Evolutionary conservation across 2,888 invertebrate genomes (phyloP).

Genomic region (Latheticus oryzae): DNA sequence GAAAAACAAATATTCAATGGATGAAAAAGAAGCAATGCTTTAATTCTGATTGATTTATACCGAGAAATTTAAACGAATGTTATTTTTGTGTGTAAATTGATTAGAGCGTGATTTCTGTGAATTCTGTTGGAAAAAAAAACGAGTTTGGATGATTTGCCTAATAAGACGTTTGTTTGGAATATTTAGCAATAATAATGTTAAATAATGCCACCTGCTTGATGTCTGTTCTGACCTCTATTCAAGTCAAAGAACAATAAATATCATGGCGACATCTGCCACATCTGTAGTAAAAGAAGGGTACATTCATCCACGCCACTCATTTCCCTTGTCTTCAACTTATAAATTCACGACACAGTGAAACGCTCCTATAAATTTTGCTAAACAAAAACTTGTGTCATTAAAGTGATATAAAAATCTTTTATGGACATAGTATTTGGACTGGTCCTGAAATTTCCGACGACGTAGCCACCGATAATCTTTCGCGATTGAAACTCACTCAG

Average conservation of each 20-base stretch:
- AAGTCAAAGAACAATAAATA: conserved; percentile 51
- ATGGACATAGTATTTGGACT: conserved; percentile 59
- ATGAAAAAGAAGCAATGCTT: conserved; percentile 28
- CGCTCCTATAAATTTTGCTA: conserved; percentile 56
- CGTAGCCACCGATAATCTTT: conserved; percentile 36
- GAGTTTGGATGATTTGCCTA: conserved; percentile 17
- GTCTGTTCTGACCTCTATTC: conserved; percentile 51
- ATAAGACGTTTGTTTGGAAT: conserved; percentile 20
- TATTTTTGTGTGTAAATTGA: conserved; percentile 28
- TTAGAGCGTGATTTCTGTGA: conserved; percentile 9
- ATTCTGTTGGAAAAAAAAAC: neutral
- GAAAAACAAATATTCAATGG: conserved; percentile 5
- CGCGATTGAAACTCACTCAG: conserved; percentile 53
- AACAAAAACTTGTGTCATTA: conserved; percentile 62
- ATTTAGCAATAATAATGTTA: conserved; percentile 29
- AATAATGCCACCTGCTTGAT: conserved; percentile 44
- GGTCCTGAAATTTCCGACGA: conserved; percentile 48
- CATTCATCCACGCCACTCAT: conserved; percentile 50
- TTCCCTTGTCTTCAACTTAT: conserved; percentile 54
- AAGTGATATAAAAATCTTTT: conserved; percentile 60
- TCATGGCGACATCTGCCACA: conserved; percentile 49
- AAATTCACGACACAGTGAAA: conserved; percentile 60
- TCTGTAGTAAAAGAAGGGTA: conserved; percentile 50
- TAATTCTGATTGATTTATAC: conserved; percentile 24
- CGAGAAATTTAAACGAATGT: conserved; percentile 17